Conservation (phyloP, 2,888 invertebrate genomes). For the Deilephila porcellus region DNA sequence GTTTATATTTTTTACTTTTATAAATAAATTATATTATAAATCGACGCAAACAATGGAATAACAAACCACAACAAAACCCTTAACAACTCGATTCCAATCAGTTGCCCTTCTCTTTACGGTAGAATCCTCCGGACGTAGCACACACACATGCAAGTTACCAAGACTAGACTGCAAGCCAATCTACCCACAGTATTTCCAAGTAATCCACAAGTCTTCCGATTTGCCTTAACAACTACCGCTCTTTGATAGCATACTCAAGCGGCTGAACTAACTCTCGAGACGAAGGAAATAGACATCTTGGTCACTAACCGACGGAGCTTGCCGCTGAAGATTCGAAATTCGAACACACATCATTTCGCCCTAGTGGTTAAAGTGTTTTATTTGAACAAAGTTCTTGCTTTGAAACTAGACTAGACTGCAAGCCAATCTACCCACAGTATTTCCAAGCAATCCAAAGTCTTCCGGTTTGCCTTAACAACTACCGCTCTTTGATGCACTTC, state of each 20-base stretch:
- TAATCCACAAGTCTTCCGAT: neutral
- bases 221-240: slow-evolving; percentile 4
- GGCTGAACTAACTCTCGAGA: neutral
- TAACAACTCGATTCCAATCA: no score
- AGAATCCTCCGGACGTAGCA: no score
- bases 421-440: neutral
- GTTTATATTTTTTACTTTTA: no score
- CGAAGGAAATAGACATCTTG: slow-evolving; percentile 6
- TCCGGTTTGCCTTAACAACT: neutral
- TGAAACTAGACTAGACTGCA: neutral
- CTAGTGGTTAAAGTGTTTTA: neutral
- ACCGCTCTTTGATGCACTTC: neutral
- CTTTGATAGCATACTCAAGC: neutral
- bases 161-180: neutral
- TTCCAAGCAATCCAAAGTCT: neutral
- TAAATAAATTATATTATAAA: no score
- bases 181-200: neutral
- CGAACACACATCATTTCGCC: neutral
- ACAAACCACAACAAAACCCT: no score
- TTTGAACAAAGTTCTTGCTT: no score
- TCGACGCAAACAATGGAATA: no score
- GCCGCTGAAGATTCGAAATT: neutral
- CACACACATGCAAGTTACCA: no score
- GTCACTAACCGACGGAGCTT: neutral
- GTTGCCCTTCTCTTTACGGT: no score